phyloP scores from a whole-genome alignment of 1,140 invertebrate species.

The Tetramorium alpestre region DNA sequence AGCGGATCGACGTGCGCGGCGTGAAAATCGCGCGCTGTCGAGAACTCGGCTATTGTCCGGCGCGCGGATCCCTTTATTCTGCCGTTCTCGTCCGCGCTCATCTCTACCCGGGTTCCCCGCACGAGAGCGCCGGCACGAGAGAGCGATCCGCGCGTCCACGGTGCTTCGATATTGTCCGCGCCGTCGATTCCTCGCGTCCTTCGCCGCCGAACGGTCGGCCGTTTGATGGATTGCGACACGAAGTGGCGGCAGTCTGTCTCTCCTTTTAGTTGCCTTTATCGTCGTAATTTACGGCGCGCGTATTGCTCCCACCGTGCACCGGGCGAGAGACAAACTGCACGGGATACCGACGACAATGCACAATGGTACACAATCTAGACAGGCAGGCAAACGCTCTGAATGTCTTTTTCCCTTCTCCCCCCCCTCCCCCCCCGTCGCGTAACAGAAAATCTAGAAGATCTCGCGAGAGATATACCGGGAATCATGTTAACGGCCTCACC shows the following conservation, averaged over 20 bases:
- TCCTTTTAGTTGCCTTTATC: slow-evolving; percentile 56
- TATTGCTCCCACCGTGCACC: slow-evolving; percentile 11
- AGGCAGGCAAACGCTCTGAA: slow-evolving; percentile 1
- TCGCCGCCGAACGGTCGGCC: slow-evolving; percentile 10
- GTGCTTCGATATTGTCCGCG: slow-evolving; percentile 40
- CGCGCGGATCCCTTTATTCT: slow-evolving; percentile 17
- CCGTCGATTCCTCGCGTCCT: slow-evolving; percentile 10
- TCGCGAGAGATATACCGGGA: neutral
- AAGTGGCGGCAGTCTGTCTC: slow-evolving; percentile 63
- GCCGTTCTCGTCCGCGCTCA: slow-evolving; percentile 4
- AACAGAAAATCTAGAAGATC: slow-evolving; percentile 20
- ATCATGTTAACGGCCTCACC: neutral
- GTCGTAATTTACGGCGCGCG: slow-evolving; percentile 62
- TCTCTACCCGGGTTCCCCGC: neutral
- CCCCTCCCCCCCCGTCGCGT: neutral
- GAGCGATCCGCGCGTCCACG: slow-evolving; percentile 4
- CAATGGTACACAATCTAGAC: slow-evolving; percentile 17
- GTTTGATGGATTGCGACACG: slow-evolving; percentile 26
- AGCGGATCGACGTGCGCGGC: slow-evolving; percentile 38
- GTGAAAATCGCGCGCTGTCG: slow-evolving; percentile 68
- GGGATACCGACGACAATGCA: neutral
- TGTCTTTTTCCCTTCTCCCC: neutral
- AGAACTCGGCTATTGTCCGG: slow-evolving; percentile 61
- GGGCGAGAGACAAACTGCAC: slow-evolving; percentile 36
- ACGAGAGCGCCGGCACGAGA: neutral